Evolutionary conservation across 1,140 invertebrate species (phyloP).

Genomic region (Cherax destructor): DNA sequence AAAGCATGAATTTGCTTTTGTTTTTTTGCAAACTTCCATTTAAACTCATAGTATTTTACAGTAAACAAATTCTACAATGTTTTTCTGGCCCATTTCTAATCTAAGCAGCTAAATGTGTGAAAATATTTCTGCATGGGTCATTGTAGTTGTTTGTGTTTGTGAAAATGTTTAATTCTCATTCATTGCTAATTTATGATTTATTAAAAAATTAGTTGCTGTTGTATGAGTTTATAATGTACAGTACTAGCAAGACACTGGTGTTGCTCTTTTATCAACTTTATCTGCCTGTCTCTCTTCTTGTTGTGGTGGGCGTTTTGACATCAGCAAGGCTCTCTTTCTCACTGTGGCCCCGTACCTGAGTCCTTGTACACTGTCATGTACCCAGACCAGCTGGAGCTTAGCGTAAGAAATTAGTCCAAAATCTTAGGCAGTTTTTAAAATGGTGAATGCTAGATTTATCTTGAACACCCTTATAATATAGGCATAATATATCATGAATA

Average conservation of each 20-base stretch:
- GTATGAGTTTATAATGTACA: constrained; percentile 1
- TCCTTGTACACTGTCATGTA: constrained; percentile 57
- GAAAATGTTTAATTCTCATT: background rate
- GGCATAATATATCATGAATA: background rate
- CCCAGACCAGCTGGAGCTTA: constrained; percentile 47
- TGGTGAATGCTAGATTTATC: constrained; percentile 38
- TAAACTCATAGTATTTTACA: too few relatives aligned
- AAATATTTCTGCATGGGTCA: background rate
- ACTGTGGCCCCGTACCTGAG: constrained; percentile 57
- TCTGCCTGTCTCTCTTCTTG: constrained; percentile 32
- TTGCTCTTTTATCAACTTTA: constrained; percentile 21
- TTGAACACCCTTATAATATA: constrained; percentile 22
- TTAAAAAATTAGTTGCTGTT: background rate
- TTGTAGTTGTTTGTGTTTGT: constrained; percentile 1
- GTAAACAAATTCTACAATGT: too few relatives aligned
- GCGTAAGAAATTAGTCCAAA: constrained; percentile 48
- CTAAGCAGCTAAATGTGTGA: background rate
- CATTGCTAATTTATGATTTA: background rate
- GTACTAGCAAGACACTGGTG: background rate
- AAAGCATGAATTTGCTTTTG: too few relatives aligned
- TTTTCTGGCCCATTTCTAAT: too few relatives aligned
- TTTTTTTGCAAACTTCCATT: too few relatives aligned
- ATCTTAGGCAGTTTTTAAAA: constrained; percentile 23
- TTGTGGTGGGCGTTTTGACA: constrained; percentile 44
- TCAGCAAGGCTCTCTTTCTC: constrained; percentile 60